Evolutionary conservation across 2,113 vertebrate genomes (phyloP), one percentile per base, ranked within the genome.

Genomic region (Stigmatopora argus): DNA sequence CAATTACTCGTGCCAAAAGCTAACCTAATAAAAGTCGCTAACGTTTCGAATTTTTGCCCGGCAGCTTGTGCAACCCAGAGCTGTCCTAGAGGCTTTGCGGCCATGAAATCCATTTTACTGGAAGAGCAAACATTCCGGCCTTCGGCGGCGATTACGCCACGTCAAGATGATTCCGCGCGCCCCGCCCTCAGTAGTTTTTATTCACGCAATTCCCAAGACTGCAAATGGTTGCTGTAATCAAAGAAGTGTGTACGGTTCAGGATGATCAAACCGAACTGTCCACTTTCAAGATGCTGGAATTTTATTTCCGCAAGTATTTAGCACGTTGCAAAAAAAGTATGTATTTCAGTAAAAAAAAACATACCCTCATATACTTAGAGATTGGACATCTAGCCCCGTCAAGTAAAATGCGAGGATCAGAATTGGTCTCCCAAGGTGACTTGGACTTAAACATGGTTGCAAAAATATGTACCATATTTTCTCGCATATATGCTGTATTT

Each of bases 231-330:
- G 75, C 82, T 72, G 15, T 26, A 67, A 73, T 80, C 73, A 79
- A 83, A 82, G 81, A 86, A 81, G 85, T 82, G 70, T 84, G 75
- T 78, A 73, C 64, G 53, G 67, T 81, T 83, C 81, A 59, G 51
- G 83, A 84, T 85, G 81, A 38, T 59, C 57, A 59, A 38, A 38
- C 35, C 66, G 70, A 66, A 57, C 62, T 44, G 48, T 66, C 68
- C 75, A 76, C 73, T 81, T 65, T 65, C 45, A 47, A 21, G 55
- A 78, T 70, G 75, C 51, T 31, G 70, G 48, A 52, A 61, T 56
- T 41, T 69, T 63, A 69, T 64, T 68, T 77, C 59, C 52, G 71
- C 61, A 38, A 38, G 35, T 5, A 38, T 38, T 38, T 38, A 38
- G 35, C 35, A 7, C 35, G 7, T 38, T 38, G 35, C 35, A 38